Evolutionary conservation across 2,113 vertebrate species (phyloP).

Genomic region (Brachyhypopomus occidentalis): DNA sequence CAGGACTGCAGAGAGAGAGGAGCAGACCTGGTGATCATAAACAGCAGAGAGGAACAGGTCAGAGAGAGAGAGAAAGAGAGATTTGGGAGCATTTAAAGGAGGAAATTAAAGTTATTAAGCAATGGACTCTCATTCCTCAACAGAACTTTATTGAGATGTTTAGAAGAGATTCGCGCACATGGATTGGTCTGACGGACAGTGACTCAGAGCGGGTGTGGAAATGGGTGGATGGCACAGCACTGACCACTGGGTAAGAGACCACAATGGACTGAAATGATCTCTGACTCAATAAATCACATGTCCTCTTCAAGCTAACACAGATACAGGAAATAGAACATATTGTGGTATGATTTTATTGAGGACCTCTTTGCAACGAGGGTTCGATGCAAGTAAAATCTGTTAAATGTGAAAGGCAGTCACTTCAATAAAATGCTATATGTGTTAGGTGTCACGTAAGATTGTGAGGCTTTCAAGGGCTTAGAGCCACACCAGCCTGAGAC

Average conservation of each 20-base stretch:
- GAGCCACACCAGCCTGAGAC: no score
- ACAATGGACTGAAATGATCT: not conserved
- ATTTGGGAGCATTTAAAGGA: no score
- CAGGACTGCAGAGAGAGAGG: not conserved
- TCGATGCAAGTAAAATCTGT: no score
- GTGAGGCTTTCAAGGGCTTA: no score
- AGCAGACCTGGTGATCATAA: conserved; percentile 3
- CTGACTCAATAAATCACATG: not conserved
- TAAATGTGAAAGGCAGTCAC: no score
- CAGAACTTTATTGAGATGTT: not conserved
- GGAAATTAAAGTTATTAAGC: no score
- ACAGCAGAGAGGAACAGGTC: conserved; percentile 8
- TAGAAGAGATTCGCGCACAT: not conserved
- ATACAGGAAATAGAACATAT: no score
- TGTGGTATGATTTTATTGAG: no score
- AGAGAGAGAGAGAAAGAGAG: not conserved
- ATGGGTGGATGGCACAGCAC: not conserved
- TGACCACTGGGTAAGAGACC: not conserved
- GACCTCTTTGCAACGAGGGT: no score
- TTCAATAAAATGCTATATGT: no score
- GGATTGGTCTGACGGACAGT: not conserved
- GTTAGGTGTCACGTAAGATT: no score
- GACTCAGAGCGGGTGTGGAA: not conserved
- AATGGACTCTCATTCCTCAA: not conserved
- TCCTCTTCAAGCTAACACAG: not conserved